These are phyloP conservation scores for Fragum sueziense DNA, from an alignment of 2,888 invertebrate species.

Conservation along the genomic window DNA sequence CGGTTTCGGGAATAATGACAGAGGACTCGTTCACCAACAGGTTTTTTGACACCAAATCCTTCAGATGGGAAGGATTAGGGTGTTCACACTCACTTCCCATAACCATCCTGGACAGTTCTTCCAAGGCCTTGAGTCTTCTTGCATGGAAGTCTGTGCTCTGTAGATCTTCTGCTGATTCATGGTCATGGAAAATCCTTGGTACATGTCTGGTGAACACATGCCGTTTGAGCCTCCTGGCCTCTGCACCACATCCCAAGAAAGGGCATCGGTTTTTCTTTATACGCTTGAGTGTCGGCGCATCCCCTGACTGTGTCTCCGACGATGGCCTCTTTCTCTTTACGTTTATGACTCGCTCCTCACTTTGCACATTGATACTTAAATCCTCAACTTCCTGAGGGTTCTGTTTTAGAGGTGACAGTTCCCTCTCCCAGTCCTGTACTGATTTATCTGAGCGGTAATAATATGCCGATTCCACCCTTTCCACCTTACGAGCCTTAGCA, in stretches of 20 bases:
- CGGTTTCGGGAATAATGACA: neutral
- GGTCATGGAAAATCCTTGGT: conserved; percentile 3
- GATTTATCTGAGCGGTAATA: too few relatives aligned
- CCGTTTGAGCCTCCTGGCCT: neutral
- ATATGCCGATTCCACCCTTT: too few relatives aligned
- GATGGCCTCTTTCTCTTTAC: too few relatives aligned
- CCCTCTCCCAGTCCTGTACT: too few relatives aligned
- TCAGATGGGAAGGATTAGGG: neutral
- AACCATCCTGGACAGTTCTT: neutral
- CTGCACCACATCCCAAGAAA: neutral
- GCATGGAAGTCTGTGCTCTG: neutral
- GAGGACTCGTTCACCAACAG: neutral
- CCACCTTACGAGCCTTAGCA: too few relatives aligned
- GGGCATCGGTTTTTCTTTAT: conserved; percentile 3
- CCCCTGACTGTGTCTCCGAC: too few relatives aligned
- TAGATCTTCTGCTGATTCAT: neutral
- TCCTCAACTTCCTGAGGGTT: too few relatives aligned
- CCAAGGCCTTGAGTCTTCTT: neutral
- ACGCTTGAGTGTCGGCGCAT: too few relatives aligned
- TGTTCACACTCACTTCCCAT: too few relatives aligned
- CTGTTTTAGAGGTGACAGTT: too few relatives aligned
- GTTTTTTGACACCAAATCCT: neutral
- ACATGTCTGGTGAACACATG: neutral
- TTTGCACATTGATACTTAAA: too few relatives aligned
- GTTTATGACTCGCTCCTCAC: too few relatives aligned